Conservation (phyloP, 92 coral and sea anemone species). For the Muricea muricata region DNA sequence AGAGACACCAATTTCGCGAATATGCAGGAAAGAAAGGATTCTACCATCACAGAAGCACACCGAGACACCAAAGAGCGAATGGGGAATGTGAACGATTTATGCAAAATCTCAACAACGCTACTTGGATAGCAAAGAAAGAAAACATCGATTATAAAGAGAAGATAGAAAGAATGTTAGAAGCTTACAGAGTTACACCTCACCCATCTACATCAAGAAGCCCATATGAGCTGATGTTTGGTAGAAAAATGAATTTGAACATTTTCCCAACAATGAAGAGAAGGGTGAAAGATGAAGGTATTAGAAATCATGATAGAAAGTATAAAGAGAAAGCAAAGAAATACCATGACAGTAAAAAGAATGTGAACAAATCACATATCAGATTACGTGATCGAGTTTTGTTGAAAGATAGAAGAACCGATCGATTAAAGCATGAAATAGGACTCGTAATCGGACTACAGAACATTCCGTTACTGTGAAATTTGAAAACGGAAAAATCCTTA, state of each 20-base stretch:
- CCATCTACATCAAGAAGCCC: too few relatives aligned
- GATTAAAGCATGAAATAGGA: neutral
- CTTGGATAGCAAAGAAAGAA: neutral
- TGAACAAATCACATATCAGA: neutral
- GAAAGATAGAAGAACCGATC: neutral
- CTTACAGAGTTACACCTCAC: too few relatives aligned
- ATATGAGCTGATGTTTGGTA: too few relatives aligned
- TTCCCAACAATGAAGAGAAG: too few relatives aligned
- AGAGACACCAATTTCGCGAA: too few relatives aligned
- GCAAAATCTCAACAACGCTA: neutral
- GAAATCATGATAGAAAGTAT: neutral
- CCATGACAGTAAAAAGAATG: neutral
- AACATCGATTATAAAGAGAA: neutral
- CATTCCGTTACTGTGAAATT: neutral
- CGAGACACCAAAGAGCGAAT: neutral
- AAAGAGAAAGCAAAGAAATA: neutral
- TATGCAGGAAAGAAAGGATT: neutral
- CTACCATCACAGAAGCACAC: neutral
- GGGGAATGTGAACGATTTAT: neutral
- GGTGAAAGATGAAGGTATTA: neutral
- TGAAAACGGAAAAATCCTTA: neutral
- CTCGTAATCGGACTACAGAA: neutral
- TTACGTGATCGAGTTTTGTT: neutral
- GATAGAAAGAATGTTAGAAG: too few relatives aligned
- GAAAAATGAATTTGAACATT: too few relatives aligned